Percentiles rank a stretch among this genome's conserved stretches.
Evolutionary conservation across 2,113 vertebrate genomes (phyloP).

Genomic region (Acrocephalus kingi): DNA sequence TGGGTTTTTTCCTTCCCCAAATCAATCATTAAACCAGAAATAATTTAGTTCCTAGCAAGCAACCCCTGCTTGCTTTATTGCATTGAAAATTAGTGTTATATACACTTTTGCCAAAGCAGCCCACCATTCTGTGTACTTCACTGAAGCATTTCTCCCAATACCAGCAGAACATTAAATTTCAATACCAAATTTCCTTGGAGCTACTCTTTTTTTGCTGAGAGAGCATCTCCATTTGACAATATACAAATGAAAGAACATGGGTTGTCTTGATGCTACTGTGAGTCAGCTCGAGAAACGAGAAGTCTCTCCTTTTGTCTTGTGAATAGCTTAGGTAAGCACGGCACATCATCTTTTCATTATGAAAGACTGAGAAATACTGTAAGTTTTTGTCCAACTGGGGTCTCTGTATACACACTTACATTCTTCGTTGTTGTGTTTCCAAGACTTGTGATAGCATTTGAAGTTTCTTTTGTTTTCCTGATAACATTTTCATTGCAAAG

Average conservation of each 20-base stretch:
- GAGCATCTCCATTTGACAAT: slow-evolving; percentile 14
- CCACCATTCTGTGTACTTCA: neutral
- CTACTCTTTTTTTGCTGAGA: slow-evolving; percentile 17
- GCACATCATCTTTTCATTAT: neutral
- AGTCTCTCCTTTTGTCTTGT: slow-evolving; percentile 37
- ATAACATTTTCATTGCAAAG: slow-evolving; percentile 47
- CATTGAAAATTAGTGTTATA: slow-evolving; percentile 9
- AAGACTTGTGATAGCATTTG: neutral
- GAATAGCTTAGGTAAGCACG: neutral
- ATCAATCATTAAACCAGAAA: slow-evolving; percentile 59
- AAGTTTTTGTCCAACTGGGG: slow-evolving; percentile 7
- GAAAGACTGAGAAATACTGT: neutral
- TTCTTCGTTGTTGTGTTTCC: neutral
- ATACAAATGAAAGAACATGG: slow-evolving; percentile 31
- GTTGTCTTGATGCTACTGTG: slow-evolving; percentile 36
- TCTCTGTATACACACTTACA: neutral
- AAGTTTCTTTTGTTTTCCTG: slow-evolving; percentile 47
- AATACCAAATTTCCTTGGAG: slow-evolving; percentile 51
- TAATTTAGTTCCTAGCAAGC: slow-evolving; percentile 30
- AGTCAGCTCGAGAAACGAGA: slow-evolving; percentile 21
- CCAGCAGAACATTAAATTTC: slow-evolving; percentile 62
- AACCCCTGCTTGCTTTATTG: neutral
- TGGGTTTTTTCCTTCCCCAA: neutral
- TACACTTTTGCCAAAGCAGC: slow-evolving; percentile 10
- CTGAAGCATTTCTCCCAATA: slow-evolving; percentile 18